These are phyloP conservation scores for Drosophila simulans DNA, from an alignment of 1,140 invertebrate genomes.

Conservation along the genomic window DNA sequence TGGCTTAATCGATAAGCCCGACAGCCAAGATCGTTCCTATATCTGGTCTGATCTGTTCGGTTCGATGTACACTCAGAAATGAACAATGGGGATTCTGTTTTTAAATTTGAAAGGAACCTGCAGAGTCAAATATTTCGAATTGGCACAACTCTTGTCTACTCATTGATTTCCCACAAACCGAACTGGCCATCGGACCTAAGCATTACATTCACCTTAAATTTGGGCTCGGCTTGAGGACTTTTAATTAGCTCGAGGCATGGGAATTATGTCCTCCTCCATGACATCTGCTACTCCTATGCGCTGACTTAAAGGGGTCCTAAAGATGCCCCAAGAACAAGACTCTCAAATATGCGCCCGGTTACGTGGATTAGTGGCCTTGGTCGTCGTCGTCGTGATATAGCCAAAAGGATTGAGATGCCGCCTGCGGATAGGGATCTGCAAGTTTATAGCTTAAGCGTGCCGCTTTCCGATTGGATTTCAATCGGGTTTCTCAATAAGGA, in stretches of 20 bases:
- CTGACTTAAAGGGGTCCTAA: background rate
- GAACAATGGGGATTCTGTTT: conserved; percentile 33
- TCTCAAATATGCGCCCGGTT: conserved; percentile 5
- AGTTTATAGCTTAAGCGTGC: conserved; percentile 39
- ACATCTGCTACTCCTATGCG: conserved; percentile 19
- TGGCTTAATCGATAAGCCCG: conserved; percentile 34
- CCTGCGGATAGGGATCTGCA: conserved; percentile 38
- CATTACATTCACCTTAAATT: conserved; percentile 29
- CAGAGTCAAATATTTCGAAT: conserved; percentile 22
- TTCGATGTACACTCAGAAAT: conserved; percentile 21
- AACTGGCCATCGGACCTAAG: conserved; percentile 31
- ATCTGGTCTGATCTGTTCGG: conserved; percentile 17
- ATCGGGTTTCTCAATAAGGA: conserved; percentile 42
- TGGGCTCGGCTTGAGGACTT: conserved; percentile 24
- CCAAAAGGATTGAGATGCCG: conserved; percentile 29
- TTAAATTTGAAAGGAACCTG: conserved; percentile 32
- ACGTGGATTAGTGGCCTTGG: conserved; percentile 25
- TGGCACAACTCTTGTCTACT: conserved; percentile 10
- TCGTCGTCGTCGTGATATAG: conserved; percentile 22
- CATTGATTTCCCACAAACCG: conserved; percentile 40
- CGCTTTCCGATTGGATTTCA: conserved; percentile 27
- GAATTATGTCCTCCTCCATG: conserved; percentile 36
- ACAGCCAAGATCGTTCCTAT: conserved; percentile 28
- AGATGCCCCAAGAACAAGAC: conserved; percentile 14
- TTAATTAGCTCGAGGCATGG: conserved; percentile 39